phyloP scores from a whole-genome alignment of 2,797 vertebrate species.

The Parauchenoglanis ngamensis region DNA sequence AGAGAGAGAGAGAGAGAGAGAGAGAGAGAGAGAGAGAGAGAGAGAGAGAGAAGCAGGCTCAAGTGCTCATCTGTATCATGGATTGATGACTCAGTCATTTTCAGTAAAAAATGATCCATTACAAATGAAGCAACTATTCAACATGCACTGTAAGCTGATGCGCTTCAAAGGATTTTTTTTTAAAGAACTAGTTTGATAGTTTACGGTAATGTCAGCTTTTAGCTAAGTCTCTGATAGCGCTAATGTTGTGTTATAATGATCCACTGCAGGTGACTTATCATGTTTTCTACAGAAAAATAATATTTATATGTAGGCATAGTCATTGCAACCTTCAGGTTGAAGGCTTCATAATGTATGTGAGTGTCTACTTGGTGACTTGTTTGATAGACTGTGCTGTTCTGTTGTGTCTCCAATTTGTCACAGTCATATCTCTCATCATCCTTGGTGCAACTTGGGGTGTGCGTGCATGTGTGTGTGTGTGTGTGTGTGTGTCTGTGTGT shows the following conservation, averaged over 20 bases:
- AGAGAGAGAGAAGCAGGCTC: background rate
- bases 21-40: background rate
- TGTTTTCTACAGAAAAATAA: background rate
- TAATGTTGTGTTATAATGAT: background rate
- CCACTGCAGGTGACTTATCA: background rate
- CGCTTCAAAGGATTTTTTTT: conserved; percentile 1
- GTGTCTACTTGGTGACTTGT: conserved; percentile 30
- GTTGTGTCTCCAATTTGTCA: conserved; percentile 27
- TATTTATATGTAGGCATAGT: conserved; percentile 5
- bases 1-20: background rate
- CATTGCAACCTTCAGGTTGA: conserved; percentile 11
- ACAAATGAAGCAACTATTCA: background rate
- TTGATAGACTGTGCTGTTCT: conserved; percentile 1
- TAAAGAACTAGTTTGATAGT: background rate
- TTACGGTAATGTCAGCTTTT: background rate
- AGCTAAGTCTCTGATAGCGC: background rate
- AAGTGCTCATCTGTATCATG: background rate
- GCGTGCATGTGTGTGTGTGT: no score
- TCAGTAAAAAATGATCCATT: background rate
- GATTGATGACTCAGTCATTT: background rate
- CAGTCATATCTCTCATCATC: conserved; percentile 24
- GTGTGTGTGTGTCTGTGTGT: no score
- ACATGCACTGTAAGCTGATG: background rate
- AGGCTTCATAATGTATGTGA: conserved; percentile 26
- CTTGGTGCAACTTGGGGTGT: conserved; percentile 12